phyloP scores from a whole-genome alignment of 2,113 vertebrate species.

The Melanerpes aurifrons region DNA sequence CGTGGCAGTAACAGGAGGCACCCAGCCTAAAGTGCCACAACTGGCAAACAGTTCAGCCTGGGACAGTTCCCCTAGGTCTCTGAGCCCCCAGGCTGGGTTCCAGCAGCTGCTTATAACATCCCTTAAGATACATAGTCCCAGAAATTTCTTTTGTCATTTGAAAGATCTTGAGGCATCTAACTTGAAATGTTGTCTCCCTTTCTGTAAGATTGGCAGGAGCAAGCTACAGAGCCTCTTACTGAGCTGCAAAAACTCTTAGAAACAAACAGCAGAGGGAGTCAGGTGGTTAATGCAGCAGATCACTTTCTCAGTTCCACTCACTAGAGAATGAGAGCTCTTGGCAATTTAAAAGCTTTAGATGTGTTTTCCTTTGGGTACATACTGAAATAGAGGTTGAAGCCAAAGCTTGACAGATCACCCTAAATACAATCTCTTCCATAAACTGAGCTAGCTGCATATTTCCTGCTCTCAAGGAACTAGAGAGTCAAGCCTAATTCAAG shows the following conservation, averaged over 20 bases:
- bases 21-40: neutral
- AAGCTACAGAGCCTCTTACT: neutral
- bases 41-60: neutral
- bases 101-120: neutral
- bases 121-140: neutral
- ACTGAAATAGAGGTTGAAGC: neutral
- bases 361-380: neutral
- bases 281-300: neutral
- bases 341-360: neutral
- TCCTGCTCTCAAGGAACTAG: neutral
- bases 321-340: neutral
- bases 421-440: neutral
- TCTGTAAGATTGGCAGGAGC: neutral
- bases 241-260: neutral
- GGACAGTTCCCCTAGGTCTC: neutral
- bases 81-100: neutral
- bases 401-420: neutral
- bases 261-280: neutral
- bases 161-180: neutral
- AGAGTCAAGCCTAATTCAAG: neutral
- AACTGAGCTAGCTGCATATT: neutral
- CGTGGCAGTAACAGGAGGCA: too few species aligned
- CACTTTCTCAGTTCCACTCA: neutral
- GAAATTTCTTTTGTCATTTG: neutral
- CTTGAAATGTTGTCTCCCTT: neutral